These are phyloP conservation scores for Otolemur garnettii DNA, from an alignment of 2,113 vertebrate genomes.

Conservation along the genomic window DNA sequence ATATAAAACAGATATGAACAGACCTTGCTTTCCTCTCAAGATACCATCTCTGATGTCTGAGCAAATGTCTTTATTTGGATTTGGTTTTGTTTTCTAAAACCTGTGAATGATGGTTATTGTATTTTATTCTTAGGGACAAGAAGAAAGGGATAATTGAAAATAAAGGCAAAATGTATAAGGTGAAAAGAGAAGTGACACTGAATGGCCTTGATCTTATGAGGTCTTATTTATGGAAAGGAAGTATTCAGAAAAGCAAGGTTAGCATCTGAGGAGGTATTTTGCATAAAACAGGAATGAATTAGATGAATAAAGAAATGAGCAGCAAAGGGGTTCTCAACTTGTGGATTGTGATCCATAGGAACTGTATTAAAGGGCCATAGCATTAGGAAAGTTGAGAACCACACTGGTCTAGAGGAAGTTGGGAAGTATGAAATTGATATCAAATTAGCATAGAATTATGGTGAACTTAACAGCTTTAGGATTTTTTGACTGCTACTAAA, in stretches of 20 bases:
- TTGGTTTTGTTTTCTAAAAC: background rate
- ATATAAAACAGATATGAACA: background rate
- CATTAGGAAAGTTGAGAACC: no score
- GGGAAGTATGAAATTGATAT: constrained; percentile 4
- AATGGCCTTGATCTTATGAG: constrained; percentile 5
- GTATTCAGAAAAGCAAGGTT: background rate
- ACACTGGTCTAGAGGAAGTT: background rate
- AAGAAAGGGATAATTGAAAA: background rate
- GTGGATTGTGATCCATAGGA: no score
- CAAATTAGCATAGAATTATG: constrained; percentile 32
- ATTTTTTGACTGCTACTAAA: background rate
- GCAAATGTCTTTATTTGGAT: background rate
- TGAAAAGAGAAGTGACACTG: constrained; percentile 23
- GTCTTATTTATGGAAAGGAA: constrained; percentile 57
- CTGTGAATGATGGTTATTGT: constrained; percentile 11
- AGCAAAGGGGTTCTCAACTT: background rate
- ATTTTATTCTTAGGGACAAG: constrained; percentile 44
- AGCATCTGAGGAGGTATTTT: background rate
- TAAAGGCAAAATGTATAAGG: background rate
- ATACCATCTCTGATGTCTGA: background rate
- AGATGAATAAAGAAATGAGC: constrained; percentile 16
- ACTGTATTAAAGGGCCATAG: no score
- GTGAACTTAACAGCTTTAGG: background rate
- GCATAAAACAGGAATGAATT: background rate
- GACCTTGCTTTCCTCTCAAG: background rate